A percentile compares a stretch with the other conserved stretches of the same genome.
phyloP scores from a whole-genome alignment of 2,888 invertebrate species.

The Cerastis rubricosa region DNA sequence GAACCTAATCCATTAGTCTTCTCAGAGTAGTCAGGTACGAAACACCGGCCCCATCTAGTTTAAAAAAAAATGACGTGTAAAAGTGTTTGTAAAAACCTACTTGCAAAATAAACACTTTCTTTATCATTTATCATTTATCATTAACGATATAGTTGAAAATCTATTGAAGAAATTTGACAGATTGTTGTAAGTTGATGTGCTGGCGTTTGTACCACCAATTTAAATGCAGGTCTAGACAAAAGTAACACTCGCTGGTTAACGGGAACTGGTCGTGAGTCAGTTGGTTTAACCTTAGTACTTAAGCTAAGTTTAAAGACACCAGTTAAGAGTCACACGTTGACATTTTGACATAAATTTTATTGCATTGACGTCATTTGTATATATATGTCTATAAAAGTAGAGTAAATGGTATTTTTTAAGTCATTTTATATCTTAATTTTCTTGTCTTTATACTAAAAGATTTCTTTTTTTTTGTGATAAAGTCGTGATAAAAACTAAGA shows the following conservation, averaged over 20 bases:
- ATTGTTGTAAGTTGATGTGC: neutral
- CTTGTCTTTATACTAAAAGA: neutral
- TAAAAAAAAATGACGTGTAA: too few species aligned
- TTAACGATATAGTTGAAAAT: too few species aligned
- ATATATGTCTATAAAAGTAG: neutral
- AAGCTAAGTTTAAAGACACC: slow-evolving; percentile 39
- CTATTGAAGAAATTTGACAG: neutral
- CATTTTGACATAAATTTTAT: slow-evolving; percentile 25
- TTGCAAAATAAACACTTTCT: too few species aligned
- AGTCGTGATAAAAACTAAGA: neutral
- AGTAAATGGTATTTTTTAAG: neutral
- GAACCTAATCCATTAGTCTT: too few species aligned
- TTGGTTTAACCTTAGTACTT: slow-evolving; percentile 39
- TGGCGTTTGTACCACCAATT: neutral
- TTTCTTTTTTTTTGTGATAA: neutral
- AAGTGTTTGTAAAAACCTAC: too few species aligned
- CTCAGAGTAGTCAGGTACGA: too few species aligned
- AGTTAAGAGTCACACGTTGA: slow-evolving; percentile 1
- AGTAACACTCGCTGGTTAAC: slow-evolving; percentile 32
- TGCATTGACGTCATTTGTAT: slow-evolving; percentile 12
- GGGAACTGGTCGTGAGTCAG: slow-evolving; percentile 40
- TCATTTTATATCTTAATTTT: neutral
- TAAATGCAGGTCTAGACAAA: slow-evolving; percentile 26
- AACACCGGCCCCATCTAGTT: too few species aligned
- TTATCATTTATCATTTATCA: too few species aligned